Evolutionary conservation across 2,888 invertebrate species (phyloP).

Genomic region (Ditula angustiorana): DNA sequence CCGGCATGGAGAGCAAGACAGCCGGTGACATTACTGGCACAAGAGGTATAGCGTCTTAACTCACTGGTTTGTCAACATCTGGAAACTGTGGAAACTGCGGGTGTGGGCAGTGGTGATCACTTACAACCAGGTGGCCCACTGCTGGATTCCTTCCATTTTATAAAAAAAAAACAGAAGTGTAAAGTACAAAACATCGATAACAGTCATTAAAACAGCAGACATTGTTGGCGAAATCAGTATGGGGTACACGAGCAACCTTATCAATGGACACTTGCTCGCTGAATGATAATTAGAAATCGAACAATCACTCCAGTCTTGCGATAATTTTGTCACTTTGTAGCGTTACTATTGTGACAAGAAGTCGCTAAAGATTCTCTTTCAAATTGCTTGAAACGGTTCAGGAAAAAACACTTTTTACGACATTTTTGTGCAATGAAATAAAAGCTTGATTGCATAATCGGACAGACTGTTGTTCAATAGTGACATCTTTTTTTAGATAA

Average conservation of each 20-base stretch:
- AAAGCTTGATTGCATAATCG: too few species aligned
- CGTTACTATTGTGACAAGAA: background rate
- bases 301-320: background rate
- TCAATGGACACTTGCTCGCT: constrained; percentile 18
- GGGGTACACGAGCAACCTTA: constrained; percentile 1
- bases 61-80: too few species aligned
- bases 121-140: too few species aligned
- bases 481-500: too few species aligned
- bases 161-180: background rate
- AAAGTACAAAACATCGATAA: background rate
- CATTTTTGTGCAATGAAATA: background rate
- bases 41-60: too few species aligned
- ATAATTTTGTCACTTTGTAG: constrained; percentile 7
- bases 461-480: too few species aligned
- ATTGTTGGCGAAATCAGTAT: constrained; percentile 11
- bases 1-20: too few species aligned
- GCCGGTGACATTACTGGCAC: too few species aligned
- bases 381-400: background rate
- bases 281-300: constrained; percentile 21
- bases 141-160: too few species aligned
- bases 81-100: too few species aligned
- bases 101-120: too few species aligned
- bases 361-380: background rate
- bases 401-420: background rate
- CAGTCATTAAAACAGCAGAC: constrained; percentile 11